Evolutionary conservation across 2,113 vertebrate species (phyloP).

Genomic region (Scomber scombrus): DNA sequence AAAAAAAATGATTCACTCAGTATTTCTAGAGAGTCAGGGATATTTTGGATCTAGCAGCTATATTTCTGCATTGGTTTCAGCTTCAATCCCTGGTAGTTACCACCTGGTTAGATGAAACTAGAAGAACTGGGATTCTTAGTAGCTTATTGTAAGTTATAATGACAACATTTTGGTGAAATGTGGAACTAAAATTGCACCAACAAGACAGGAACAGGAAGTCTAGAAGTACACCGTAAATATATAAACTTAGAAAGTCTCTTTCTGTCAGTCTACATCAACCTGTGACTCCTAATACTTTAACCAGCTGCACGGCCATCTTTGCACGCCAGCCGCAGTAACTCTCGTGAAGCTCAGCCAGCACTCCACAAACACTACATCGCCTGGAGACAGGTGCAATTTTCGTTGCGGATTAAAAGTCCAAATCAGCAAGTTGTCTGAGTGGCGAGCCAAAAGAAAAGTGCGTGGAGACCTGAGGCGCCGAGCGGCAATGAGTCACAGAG

Average conservation of each 20-base stretch:
- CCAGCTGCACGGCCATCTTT: constrained; percentile 31
- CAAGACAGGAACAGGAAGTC: background rate
- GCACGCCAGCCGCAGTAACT: constrained; percentile 30
- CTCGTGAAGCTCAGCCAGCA: constrained; percentile 43
- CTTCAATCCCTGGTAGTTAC: too few species aligned
- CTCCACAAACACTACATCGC: constrained; percentile 52
- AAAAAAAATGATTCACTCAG: too few species aligned
- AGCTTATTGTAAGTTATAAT: too few species aligned
- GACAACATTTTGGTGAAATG: background rate
- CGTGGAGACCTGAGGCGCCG: constrained; percentile 48
- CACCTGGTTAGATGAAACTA: too few species aligned
- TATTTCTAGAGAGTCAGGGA: too few species aligned
- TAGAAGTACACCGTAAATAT: background rate
- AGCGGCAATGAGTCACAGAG: constrained; percentile 64
- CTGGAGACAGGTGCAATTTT: constrained; percentile 67
- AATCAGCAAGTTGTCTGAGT: constrained; percentile 77
- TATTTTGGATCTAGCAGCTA: too few species aligned
- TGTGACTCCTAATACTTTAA: constrained; percentile 22
- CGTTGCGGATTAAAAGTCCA: constrained; percentile 76
- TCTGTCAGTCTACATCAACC: constrained; percentile 13
- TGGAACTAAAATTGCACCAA: background rate
- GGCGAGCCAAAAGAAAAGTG: constrained; percentile 66
- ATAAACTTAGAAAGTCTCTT: background rate
- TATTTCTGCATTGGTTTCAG: too few species aligned
- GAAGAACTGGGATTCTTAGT: too few species aligned